These are phyloP conservation scores for Imbricaverruca yamaguchii DNA, from an alignment of 2,888 invertebrate species.

Conservation along the genomic window DNA sequence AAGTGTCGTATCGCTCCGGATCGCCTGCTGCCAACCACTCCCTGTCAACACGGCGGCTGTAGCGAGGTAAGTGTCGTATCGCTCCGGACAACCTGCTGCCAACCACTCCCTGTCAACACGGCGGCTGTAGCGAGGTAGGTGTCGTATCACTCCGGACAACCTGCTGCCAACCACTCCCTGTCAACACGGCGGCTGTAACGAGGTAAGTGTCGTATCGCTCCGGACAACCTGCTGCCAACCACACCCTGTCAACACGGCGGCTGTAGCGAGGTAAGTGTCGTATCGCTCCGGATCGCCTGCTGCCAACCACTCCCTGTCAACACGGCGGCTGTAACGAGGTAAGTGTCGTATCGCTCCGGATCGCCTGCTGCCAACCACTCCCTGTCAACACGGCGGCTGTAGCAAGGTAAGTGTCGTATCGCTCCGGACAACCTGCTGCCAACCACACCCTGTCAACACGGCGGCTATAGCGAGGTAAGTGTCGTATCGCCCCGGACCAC, in stretches of 20 bases:
- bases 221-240: background rate
- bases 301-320: conserved; percentile 53
- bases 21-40: conserved; percentile 26
- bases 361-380: conserved; percentile 26
- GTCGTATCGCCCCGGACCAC: too few species aligned
- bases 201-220: conserved; percentile 38
- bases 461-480: conserved; percentile 59
- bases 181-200: conserved; percentile 74
- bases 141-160: background rate
- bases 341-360: conserved; percentile 33
- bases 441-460: conserved; percentile 62
- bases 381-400: conserved; percentile 81
- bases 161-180: conserved; percentile 46
- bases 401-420: conserved; percentile 43
- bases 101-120: conserved; percentile 62
- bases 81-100: background rate
- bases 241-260: conserved; percentile 71
- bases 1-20: conserved; percentile 33
- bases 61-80: conserved; percentile 43
- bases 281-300: background rate
- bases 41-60: conserved; percentile 81
- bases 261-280: conserved; percentile 51
- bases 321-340: conserved; percentile 67
- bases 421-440: background rate
- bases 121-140: conserved; percentile 59